These are phyloP conservation scores for Callyntrura guangdongensis DNA, from an alignment of 2,888 invertebrate species.

Conservation along the genomic window DNA sequence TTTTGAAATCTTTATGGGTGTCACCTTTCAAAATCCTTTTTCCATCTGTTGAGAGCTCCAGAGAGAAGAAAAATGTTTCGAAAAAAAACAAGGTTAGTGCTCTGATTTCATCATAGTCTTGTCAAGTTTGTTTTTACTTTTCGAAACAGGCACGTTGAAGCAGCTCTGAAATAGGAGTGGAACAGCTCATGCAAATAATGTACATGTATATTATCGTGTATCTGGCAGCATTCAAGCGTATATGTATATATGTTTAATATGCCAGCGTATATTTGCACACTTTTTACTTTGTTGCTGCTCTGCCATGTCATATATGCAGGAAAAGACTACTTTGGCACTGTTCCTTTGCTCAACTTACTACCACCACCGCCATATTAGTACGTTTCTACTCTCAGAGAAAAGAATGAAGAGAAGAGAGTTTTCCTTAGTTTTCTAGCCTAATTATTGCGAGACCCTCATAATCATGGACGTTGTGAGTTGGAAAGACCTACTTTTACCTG, in stretches of 20 bases:
- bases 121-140: conserved; percentile 46
- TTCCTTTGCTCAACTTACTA: neutral
- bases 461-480: neutral
- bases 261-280: neutral
- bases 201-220: neutral
- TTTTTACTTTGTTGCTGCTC: neutral
- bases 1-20: conserved; percentile 52
- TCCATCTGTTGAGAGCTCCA: neutral
- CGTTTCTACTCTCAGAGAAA: neutral
- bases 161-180: neutral
- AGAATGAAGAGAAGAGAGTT: conserved; percentile 1
- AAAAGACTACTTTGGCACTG: neutral
- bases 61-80: conserved; percentile 19
- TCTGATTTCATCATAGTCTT: conserved; percentile 39
- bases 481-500: neutral
- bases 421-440: neutral
- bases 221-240: conserved; percentile 1
- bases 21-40: conserved; percentile 26
- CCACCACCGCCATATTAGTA: neutral
- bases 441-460: conserved; percentile 18
- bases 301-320: neutral
- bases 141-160: conserved; percentile 16
- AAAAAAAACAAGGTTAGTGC: conserved; percentile 49
- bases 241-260: neutral
- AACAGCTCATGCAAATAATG: conserved; percentile 32